A percentile compares a stretch with the other conserved stretches of the same genome.
phyloP scores from a whole-genome alignment of 2,113 vertebrate species.

The Pangasianodon hypophthalmus region DNA sequence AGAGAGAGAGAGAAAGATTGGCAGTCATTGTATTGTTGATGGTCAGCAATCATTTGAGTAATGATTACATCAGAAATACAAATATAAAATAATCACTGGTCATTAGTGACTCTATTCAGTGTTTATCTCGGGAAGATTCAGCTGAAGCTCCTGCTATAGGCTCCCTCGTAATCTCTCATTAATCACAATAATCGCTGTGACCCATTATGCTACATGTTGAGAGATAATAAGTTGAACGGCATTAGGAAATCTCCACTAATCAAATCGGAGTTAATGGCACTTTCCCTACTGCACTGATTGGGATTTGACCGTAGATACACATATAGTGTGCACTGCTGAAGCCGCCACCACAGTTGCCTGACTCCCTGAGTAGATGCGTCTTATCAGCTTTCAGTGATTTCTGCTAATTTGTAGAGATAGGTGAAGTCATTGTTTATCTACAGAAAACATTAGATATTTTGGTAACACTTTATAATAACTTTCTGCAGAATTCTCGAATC shows the following conservation, averaged over 20 bases:
- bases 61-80: neutral
- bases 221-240: conserved; percentile 29
- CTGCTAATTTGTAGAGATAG: neutral
- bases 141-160: neutral
- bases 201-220: conserved; percentile 27
- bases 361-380: neutral
- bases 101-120: conserved; percentile 10
- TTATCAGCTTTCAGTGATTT: neutral
- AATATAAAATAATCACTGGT: neutral
- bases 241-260: conserved; percentile 36
- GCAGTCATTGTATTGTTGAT: neutral
- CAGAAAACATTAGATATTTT: neutral
- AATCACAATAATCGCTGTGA: conserved; percentile 30
- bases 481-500: neutral
- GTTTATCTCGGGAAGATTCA: neutral
- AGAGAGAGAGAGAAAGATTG: neutral
- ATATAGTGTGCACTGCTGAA: neutral
- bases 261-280: conserved; percentile 1
- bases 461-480: neutral
- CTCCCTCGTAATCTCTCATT: conserved; percentile 9
- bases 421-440: neutral
- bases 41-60: neutral
- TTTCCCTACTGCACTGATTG: neutral
- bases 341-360: neutral
- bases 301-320: conserved; percentile 7